phyloP scores from a whole-genome alignment of 2,888 invertebrate genomes.

The Drosophila buzzatii region DNA sequence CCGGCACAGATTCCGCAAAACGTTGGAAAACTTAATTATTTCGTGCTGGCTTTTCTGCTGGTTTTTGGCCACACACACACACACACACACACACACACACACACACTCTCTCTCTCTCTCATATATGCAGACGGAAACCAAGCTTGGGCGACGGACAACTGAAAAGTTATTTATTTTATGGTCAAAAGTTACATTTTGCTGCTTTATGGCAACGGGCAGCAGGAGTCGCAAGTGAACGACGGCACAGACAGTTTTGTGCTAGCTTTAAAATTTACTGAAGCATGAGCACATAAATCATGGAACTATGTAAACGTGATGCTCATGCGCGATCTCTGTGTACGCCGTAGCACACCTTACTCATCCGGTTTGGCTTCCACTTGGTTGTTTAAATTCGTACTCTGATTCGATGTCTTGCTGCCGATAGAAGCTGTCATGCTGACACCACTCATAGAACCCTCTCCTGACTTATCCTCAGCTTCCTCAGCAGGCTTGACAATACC shows the following conservation, averaged over 20 bases:
- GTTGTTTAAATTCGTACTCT: not conserved
- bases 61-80: constrained; percentile 49
- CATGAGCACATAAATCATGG: constrained; percentile 69
- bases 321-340: constrained; percentile 29
- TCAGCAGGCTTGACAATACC: not conserved
- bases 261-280: constrained; percentile 64
- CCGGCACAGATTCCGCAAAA: constrained; percentile 62
- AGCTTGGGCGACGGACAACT: constrained; percentile 60
- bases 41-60: constrained; percentile 60
- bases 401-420: not conserved
- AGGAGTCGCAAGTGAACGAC: not conserved
- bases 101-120: not conserved
- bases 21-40: constrained; percentile 78
- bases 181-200: constrained; percentile 76
- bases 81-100: constrained; percentile 9
- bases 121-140: constrained; percentile 20
- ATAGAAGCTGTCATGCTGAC: not conserved
- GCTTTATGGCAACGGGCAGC: constrained; percentile 53
- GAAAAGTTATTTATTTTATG: constrained; percentile 81
- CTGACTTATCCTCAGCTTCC: not conserved
- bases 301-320: constrained; percentile 69
- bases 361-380: not conserved
- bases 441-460: not conserved
- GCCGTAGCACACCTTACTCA: not conserved
- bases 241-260: constrained; percentile 39